phyloP scores from a whole-genome alignment of 30 jellyfish, hydroid and myxozoan species.

The Phacellophora camtschatica region DNA sequence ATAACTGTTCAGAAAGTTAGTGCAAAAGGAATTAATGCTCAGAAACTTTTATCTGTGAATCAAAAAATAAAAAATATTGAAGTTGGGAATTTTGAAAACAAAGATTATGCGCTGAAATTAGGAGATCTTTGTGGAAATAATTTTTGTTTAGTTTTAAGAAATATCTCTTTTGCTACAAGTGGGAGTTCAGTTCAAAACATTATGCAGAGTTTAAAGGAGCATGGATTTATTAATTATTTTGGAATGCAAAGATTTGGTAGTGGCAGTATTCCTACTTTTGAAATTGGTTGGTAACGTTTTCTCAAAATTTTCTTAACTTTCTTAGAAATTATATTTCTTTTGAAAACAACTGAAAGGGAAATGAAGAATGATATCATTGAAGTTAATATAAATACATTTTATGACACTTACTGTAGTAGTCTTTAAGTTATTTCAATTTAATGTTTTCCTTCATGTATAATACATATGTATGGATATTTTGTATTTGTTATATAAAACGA shows the following conservation, averaged over 20 bases:
- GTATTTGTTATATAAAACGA: too few relatives aligned
- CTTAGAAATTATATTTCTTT: too few relatives aligned
- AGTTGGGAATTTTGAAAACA: slow-evolving; percentile 74
- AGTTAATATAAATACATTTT: too few relatives aligned
- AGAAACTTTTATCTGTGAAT: slow-evolving; percentile 49
- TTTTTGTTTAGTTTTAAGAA: slow-evolving; percentile 72
- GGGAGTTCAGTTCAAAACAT: background rate
- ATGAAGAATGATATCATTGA: too few relatives aligned
- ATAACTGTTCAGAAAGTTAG: slow-evolving; percentile 81
- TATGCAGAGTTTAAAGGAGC: slow-evolving; percentile 40
- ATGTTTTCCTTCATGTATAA: too few relatives aligned
- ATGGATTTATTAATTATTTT: slow-evolving; percentile 88
- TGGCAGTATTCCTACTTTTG: slow-evolving; percentile 85
- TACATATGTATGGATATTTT: too few relatives aligned
- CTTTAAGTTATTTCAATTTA: too few relatives aligned
- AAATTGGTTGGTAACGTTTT: slow-evolving; percentile 71
- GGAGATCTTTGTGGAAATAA: slow-evolving; percentile 96
- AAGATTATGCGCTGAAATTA: slow-evolving; percentile 52
- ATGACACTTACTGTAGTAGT: too few relatives aligned
- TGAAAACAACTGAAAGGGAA: too few relatives aligned
- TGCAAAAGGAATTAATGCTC: slow-evolving; percentile 52
- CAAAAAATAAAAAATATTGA: slow-evolving; percentile 38
- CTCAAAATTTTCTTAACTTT: too few relatives aligned
- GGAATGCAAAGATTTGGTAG: slow-evolving; percentile 99
- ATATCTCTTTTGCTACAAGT: slow-evolving; percentile 38